Percentiles rank a stretch among this genome's conserved stretches.
Conservation (phyloP, 2,797 vertebrate species). For the Phoebastria nigripes region DNA sequence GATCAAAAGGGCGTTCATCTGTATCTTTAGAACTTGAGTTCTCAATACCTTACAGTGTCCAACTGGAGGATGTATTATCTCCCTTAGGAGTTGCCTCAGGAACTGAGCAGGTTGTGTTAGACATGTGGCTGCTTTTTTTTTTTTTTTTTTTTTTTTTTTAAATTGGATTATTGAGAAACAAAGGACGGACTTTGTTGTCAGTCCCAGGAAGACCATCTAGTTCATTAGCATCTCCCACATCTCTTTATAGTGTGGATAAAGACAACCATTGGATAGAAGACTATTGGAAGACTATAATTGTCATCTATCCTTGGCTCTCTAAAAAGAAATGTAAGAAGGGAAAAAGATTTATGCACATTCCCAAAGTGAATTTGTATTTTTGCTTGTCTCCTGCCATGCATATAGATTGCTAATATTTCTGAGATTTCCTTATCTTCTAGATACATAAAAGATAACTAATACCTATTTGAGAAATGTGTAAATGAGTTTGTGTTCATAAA, state of each 20-base stretch:
- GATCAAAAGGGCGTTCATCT: neutral
- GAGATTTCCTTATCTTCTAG: neutral
- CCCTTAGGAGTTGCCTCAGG: neutral
- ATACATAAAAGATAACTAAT: neutral
- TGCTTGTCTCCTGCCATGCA: neutral
- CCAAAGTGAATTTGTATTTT: neutral
- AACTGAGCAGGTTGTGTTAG: neutral
- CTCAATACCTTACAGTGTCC: neutral
- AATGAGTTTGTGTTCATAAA: neutral
- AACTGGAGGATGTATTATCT: neutral
- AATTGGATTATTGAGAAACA: neutral
- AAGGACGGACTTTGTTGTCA: neutral
- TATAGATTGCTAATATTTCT: neutral
- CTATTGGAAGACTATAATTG: neutral
- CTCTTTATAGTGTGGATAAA: neutral
- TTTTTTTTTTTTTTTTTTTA: neutral
- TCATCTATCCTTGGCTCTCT: neutral
- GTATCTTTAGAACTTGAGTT: neutral
- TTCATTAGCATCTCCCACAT: neutral
- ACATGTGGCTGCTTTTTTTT: no score
- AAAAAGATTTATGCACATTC: neutral
- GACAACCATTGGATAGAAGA: neutral
- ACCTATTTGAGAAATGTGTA: neutral
- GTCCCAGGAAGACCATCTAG: neutral
- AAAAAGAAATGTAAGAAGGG: neutral